Conservation (phyloP, 2,888 invertebrate species). For the Nebria salina region DNA sequence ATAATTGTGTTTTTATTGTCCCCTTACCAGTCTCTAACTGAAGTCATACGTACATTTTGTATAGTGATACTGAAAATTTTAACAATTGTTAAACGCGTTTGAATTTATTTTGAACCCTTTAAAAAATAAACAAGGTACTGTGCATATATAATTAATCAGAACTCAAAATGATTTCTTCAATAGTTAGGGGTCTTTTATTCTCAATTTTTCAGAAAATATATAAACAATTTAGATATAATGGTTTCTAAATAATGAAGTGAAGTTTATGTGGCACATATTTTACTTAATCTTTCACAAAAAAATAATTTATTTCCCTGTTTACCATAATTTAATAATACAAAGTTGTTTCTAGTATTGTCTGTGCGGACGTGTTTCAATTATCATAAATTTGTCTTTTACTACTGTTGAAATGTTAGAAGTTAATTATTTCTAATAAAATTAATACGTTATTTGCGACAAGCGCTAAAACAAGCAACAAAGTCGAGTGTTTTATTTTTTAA, state of each 20-base stretch:
- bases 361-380: constrained; percentile 27
- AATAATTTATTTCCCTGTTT: neutral
- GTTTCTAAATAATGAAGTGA: neutral
- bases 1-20: constrained; percentile 9
- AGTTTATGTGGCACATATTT: neutral
- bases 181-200: too few relatives aligned
- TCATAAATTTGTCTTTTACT: constrained; percentile 43
- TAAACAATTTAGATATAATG: neutral
- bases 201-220: too few relatives aligned
- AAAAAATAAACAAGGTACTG: too few relatives aligned
- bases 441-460: constrained; percentile 24
- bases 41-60: neutral
- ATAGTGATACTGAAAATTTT: neutral
- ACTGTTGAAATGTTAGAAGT: constrained; percentile 40
- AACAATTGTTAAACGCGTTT: too few relatives aligned
- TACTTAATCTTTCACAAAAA: neutral
- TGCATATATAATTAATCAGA: too few relatives aligned
- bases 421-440: constrained; percentile 39
- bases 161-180: too few relatives aligned
- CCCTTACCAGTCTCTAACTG: neutral
- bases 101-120: too few relatives aligned
- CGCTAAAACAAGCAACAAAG: constrained; percentile 4
- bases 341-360: constrained; percentile 3
- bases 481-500: constrained; percentile 1
- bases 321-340: neutral